Conservation (phyloP, 2,888 invertebrate species). For the Rhagium mordax region DNA sequence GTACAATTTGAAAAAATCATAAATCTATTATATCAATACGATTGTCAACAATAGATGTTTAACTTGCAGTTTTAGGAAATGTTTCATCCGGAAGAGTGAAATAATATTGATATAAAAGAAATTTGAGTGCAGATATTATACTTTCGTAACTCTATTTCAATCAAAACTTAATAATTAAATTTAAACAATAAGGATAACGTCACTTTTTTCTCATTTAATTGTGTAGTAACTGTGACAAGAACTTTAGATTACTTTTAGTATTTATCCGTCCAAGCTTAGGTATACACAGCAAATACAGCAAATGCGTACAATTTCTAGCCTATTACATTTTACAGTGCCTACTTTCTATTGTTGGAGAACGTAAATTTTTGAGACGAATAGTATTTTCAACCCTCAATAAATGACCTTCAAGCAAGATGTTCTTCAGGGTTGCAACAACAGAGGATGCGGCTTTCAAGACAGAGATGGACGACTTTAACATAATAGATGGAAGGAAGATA, state of each 20-base stretch:
- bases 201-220: background rate
- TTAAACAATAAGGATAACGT: background rate
- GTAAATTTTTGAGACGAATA: conserved; percentile 57
- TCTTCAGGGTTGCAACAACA: conserved; percentile 63
- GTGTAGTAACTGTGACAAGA: background rate
- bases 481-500: conserved; percentile 57
- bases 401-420: conserved; percentile 67
- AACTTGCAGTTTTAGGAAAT: too few relatives aligned
- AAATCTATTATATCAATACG: too few relatives aligned
- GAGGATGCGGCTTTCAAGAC: conserved; percentile 47
- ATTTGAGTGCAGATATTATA: too few relatives aligned
- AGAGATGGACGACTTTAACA: conserved; percentile 47
- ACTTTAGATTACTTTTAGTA: too few relatives aligned
- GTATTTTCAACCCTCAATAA: conserved; percentile 67
- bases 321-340: conserved; percentile 42
- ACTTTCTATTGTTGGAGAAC: conserved; percentile 14
- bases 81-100: too few relatives aligned
- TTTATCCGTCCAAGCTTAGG: background rate
- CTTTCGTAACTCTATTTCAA: too few relatives aligned
- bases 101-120: too few relatives aligned
- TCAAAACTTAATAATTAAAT: too few relatives aligned
- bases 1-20: too few relatives aligned
- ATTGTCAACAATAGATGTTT: too few relatives aligned
- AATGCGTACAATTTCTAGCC: conserved; percentile 13
- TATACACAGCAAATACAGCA: background rate